Percentiles rank a stretch among this genome's conserved stretches.
phyloP scores from a whole-genome alignment of 2,888 invertebrate genomes.

The Drosophila tripunctata region DNA sequence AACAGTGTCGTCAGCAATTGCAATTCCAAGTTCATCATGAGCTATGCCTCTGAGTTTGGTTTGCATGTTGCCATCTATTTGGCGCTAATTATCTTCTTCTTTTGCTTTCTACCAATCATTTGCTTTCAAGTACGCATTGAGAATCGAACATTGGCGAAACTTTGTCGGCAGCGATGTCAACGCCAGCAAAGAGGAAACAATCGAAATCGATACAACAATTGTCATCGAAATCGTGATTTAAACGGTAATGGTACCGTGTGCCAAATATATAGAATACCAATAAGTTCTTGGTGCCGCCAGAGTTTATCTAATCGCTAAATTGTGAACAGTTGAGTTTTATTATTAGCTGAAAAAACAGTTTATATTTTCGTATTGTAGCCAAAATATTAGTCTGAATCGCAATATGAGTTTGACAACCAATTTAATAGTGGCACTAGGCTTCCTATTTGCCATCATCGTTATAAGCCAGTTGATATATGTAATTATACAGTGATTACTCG shows the following conservation, averaged over 20 bases:
- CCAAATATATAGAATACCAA: conserved; percentile 33
- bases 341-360: conserved; percentile 15
- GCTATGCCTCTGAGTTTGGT: conserved; percentile 37
- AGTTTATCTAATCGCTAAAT: conserved; percentile 60
- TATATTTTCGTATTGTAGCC: not conserved
- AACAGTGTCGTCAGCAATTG: conserved; percentile 27
- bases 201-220: conserved; percentile 23
- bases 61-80: conserved; percentile 54
- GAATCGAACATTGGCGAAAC: conserved; percentile 58
- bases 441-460: conserved; percentile 48
- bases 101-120: conserved; percentile 62
- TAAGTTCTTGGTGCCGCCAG: not conserved
- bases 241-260: conserved; percentile 63
- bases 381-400: conserved; percentile 32
- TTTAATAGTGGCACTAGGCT: conserved; percentile 48
- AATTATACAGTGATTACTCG: conserved; percentile 37
- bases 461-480: conserved; percentile 59
- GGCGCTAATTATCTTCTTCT: conserved; percentile 48
- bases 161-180: conserved; percentile 53
- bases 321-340: conserved; percentile 27
- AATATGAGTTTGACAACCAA: conserved; percentile 54
- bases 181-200: conserved; percentile 19
- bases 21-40: conserved; percentile 20
- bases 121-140: conserved; percentile 70
- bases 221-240: conserved; percentile 26